Evolutionary conservation across 2,113 vertebrate species (phyloP).

Genomic region (Microcebus murinus): DNA sequence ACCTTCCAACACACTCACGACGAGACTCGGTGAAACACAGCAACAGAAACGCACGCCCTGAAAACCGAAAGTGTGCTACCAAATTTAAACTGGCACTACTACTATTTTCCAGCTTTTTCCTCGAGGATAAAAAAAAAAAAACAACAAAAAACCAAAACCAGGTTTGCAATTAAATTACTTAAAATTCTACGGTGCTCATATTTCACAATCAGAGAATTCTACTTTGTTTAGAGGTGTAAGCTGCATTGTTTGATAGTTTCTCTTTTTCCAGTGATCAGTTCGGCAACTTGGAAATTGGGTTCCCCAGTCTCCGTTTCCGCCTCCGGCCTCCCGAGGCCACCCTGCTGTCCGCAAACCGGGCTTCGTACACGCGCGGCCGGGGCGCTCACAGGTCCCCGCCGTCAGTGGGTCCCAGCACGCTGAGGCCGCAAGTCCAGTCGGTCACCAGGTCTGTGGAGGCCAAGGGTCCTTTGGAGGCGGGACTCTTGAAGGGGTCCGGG

Average conservation of each 20-base stretch:
- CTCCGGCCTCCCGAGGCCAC: not conserved
- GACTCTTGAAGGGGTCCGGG: slow-evolving; percentile 75
- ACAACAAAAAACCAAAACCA: not conserved
- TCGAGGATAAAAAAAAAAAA: slow-evolving; percentile 53
- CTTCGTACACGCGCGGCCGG: not conserved
- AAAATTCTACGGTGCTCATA: slow-evolving; percentile 51
- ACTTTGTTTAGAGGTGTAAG: slow-evolving; percentile 26
- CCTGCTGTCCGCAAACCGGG: not conserved
- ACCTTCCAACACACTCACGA: not conserved
- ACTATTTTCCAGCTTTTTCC: slow-evolving; percentile 60
- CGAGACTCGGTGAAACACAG: not conserved
- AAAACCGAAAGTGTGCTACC: slow-evolving; percentile 39
- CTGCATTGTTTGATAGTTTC: not conserved
- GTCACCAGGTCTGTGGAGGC: slow-evolving; percentile 74
- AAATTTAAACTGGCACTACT: slow-evolving; percentile 36
- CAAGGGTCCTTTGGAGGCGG: slow-evolving; percentile 70
- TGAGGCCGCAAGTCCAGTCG: slow-evolving; percentile 79
- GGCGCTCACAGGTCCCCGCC: slow-evolving; percentile 66
- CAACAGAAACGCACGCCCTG: not conserved
- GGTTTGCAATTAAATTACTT: slow-evolving; percentile 73
- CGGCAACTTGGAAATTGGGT: not conserved
- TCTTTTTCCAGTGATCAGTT: slow-evolving; percentile 49
- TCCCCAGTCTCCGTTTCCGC: not conserved
- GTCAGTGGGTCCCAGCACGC: slow-evolving; percentile 70
- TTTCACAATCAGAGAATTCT: slow-evolving; percentile 57